phyloP scores from a whole-genome alignment of 2,113 vertebrate species.

The Callorhinus ursinus region DNA sequence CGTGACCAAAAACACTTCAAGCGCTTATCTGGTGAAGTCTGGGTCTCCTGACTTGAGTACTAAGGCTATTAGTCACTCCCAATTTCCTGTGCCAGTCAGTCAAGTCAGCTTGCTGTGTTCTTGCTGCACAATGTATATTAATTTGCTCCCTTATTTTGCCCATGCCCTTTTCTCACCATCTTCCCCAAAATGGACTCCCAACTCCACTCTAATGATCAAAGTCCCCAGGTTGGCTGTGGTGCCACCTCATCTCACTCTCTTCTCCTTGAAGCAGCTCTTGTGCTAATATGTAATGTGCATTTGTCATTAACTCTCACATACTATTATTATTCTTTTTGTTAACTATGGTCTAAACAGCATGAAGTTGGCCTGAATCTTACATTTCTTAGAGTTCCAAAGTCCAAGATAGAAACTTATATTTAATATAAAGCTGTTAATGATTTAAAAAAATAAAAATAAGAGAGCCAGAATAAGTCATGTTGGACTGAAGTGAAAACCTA shows the following conservation, averaged over 20 bases:
- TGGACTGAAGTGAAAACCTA: neutral
- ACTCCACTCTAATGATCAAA: neutral
- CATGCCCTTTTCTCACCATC: neutral
- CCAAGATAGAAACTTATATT: neutral
- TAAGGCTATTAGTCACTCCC: neutral
- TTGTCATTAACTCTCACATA: neutral
- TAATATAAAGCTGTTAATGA: neutral
- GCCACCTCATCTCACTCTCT: neutral
- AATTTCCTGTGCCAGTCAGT: neutral
- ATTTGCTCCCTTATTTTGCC: neutral
- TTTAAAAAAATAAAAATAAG: neutral
- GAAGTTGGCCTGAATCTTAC: neutral
- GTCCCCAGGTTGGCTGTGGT: neutral
- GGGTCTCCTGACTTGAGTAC: neutral
- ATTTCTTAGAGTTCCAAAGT: neutral
- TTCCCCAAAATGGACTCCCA: neutral
- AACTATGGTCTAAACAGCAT: neutral
- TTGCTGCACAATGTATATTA: neutral
- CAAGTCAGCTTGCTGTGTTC: no score
- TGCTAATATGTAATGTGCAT: neutral
- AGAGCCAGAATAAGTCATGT: neutral
- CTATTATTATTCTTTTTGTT: neutral
- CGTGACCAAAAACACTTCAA: neutral
- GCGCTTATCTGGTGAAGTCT: neutral
- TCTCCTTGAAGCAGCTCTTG: neutral